phyloP scores from a whole-genome alignment of 2,888 invertebrate genomes.

The Homarus gammarus region DNA sequence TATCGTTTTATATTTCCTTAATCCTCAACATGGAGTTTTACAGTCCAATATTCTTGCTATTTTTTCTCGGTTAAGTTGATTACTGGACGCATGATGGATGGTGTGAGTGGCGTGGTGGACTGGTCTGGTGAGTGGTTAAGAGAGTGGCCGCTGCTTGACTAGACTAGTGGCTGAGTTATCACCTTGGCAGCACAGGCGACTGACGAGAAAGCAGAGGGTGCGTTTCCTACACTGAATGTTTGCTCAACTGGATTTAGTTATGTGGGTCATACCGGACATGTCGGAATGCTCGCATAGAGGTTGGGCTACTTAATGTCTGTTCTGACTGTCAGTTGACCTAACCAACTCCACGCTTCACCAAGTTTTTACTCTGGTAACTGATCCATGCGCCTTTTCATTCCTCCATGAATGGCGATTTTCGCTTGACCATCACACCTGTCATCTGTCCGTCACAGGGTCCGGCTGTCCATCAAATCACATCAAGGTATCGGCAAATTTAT shows the following conservation, averaged over 20 bases:
- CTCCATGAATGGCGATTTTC: constrained; percentile 13
- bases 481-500: neutral
- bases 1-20: too few relatives aligned
- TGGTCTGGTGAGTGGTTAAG: neutral
- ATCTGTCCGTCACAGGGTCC: neutral
- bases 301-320: neutral
- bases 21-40: too few relatives aligned
- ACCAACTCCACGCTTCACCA: neutral
- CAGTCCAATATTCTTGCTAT: neutral
- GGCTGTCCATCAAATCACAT: neutral
- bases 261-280: constrained; percentile 46
- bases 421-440: neutral
- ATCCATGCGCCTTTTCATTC: constrained; percentile 23
- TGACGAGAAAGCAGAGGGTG: constrained; percentile 29
- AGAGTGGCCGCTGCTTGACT: neutral
- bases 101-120: neutral
- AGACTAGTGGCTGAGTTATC: neutral
- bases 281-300: constrained; percentile 11
- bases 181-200: neutral
- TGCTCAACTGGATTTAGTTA: constrained; percentile 37
- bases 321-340: constrained; percentile 20
- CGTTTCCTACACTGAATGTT: constrained; percentile 34
- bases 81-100: neutral
- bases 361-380: neutral
- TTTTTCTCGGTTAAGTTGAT: neutral